A percentile compares a stretch with the other conserved stretches of the same genome.
These are phyloP conservation scores for Oceanodroma leucorhoa DNA, from an alignment of 2,797 vertebrate species.

Conservation along the genomic window DNA sequence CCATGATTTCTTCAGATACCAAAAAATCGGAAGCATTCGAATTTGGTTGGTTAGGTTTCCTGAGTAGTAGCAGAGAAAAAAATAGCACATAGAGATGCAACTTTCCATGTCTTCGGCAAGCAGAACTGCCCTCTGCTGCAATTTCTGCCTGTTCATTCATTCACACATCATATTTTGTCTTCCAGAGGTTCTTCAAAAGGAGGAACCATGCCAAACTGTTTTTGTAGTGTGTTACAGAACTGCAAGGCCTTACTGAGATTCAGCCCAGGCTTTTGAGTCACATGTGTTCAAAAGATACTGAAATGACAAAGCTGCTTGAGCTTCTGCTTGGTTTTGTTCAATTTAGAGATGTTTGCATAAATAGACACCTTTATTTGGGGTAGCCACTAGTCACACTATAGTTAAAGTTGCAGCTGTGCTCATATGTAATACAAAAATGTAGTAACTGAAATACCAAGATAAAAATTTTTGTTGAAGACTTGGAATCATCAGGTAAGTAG, in stretches of 20 bases:
- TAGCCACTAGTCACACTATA: neutral
- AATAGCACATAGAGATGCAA: neutral
- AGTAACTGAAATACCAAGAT: neutral
- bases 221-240: neutral
- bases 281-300: neutral
- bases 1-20: neutral
- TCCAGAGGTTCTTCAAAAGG: neutral
- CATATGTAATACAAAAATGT: fast-evolving
- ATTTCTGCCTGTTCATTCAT: neutral
- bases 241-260: neutral
- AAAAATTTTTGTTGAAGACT: neutral
- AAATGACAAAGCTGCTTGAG: neutral
- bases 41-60: neutral
- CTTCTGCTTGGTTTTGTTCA: neutral
- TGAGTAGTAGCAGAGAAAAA: neutral
- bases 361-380: neutral
- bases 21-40: neutral
- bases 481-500: neutral
- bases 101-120: neutral
- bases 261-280: neutral
- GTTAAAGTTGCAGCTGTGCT: neutral
- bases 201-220: neutral
- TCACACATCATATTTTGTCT: neutral
- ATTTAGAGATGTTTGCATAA: neutral
- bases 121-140: neutral